These are phyloP conservation scores for Antheraea mylitta DNA, from an alignment of 1,140 invertebrate genomes.

Conservation along the genomic window DNA sequence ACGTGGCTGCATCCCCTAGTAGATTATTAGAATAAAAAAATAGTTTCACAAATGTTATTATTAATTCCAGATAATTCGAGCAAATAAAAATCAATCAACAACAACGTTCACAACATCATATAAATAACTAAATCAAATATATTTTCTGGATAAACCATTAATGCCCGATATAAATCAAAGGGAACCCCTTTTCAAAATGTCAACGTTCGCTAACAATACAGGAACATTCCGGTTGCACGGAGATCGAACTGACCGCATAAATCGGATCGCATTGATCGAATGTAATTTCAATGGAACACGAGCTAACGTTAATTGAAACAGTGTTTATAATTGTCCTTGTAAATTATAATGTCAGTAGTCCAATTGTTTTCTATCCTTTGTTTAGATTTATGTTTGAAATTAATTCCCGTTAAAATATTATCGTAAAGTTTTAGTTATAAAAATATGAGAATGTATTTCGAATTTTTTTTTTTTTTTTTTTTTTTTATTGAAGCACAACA, in stretches of 20 bases:
- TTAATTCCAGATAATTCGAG: no score
- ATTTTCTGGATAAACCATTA: neutral
- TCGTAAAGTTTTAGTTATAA: no score
- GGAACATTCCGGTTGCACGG: neutral
- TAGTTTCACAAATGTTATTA: no score
- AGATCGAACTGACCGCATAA: neutral
- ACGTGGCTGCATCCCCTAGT: no score
- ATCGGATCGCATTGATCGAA: neutral
- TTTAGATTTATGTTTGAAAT: neutral
- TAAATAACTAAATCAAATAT: neutral
- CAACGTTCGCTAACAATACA: neutral
- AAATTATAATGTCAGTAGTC: neutral
- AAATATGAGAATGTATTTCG: no score
- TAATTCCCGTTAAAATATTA: neutral
- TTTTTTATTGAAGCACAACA: no score
- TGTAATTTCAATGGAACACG: slow-evolving; percentile 2
- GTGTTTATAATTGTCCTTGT: neutral
- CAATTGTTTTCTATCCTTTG: neutral
- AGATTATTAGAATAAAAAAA: no score
- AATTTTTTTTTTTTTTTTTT: no score
- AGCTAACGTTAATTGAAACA: neutral
- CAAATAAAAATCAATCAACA: no score
- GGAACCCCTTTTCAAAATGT: neutral
- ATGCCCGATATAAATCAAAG: neutral
- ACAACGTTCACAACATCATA: no score